Evolutionary conservation across 2,888 invertebrate species (phyloP).

Genomic region (Coleophora deauratella): DNA sequence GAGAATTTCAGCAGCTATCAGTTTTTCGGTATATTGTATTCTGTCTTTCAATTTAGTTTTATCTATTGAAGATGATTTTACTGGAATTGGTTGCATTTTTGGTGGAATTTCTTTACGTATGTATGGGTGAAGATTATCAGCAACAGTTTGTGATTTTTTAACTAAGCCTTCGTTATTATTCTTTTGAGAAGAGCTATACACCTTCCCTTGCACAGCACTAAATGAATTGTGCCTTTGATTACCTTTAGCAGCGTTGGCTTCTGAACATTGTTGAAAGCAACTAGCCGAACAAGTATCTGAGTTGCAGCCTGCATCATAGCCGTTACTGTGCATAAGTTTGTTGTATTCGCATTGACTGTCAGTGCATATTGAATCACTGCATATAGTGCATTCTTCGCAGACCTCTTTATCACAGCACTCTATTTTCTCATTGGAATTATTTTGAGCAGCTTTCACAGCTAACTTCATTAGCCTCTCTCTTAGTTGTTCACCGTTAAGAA

Average conservation of each 20-base stretch:
- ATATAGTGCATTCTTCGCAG: constrained; percentile 67
- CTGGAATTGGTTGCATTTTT: constrained; percentile 31
- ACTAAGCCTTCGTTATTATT: constrained; percentile 45
- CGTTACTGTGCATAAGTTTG: constrained; percentile 61
- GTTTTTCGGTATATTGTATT: constrained; percentile 66
- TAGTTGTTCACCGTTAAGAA: constrained; percentile 78
- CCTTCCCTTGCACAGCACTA: constrained; percentile 60
- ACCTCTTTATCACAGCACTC: constrained; percentile 71
- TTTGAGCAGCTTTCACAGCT: constrained; percentile 66
- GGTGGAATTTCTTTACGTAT: constrained; percentile 64
- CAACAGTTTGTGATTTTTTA: constrained; percentile 63
- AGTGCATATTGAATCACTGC: constrained; percentile 67
- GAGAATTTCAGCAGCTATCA: constrained; percentile 64
- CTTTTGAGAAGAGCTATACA: constrained; percentile 42
- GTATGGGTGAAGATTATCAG: constrained; percentile 66
- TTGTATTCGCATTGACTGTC: constrained; percentile 69
- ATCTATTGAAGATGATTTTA: constrained; percentile 36
- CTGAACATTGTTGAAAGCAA: constrained; percentile 55
- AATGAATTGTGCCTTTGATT: constrained; percentile 66
- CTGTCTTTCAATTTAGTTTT: constrained; percentile 58
- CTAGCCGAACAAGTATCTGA: constrained; percentile 61
- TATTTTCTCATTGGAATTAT: constrained; percentile 59
- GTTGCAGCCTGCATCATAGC: constrained; percentile 55
- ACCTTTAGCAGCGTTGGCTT: constrained; percentile 38
- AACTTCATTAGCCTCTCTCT: constrained; percentile 78